phyloP scores from a whole-genome alignment of 1,140 invertebrate genomes.

The Eurosta solidaginis region DNA sequence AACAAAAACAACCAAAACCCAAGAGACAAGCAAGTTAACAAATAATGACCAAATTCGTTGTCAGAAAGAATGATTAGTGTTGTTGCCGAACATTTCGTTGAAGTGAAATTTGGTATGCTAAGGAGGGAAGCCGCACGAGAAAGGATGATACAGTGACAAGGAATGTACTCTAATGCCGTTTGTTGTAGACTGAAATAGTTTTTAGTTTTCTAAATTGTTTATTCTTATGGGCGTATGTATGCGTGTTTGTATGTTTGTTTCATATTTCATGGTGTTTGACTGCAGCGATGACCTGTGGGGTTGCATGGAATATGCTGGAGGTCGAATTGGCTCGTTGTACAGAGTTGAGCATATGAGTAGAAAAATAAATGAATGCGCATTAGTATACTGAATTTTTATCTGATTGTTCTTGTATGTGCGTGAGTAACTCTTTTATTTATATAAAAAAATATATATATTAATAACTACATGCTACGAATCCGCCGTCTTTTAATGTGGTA shows the following conservation, averaged over 20 bases:
- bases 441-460: no score
- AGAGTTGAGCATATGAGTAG: neutral
- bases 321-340: neutral
- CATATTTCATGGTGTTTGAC: no score
- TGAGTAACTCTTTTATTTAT: no score
- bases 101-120: neutral
- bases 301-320: no score
- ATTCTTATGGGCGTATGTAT: no score
- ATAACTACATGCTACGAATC: no score
- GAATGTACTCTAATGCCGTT: no score
- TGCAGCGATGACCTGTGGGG: no score
- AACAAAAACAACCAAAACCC: neutral
- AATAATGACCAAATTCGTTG: neutral
- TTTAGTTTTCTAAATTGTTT: no score
- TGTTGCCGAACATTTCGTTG: no score
- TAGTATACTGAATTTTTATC: neutral
- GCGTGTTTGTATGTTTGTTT: no score
- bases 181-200: neutral
- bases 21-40: neutral
- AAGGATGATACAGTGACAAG: neutral
- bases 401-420: neutral
- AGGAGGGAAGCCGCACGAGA: neutral
- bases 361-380: neutral
- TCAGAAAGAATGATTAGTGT: slow-evolving; percentile 21
- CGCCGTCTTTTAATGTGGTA: no score